Percentiles rank a stretch among this genome's conserved stretches.
These are phyloP conservation scores for Microcebus ravelobensis DNA, from an alignment of 2,113 vertebrate genomes.

Conservation along the genomic window DNA sequence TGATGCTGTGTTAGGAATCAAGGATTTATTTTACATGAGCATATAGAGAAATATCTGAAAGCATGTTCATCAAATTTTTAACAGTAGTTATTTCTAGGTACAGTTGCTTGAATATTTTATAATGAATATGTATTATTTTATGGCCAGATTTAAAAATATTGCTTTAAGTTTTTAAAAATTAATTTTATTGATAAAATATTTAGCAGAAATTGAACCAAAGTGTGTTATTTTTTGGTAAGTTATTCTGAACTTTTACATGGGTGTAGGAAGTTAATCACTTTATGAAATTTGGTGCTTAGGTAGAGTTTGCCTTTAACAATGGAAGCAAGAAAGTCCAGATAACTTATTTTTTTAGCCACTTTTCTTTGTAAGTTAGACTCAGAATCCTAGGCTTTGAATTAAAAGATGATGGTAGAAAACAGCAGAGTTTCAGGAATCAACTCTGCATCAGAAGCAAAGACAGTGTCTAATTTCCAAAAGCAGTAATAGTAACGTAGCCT, in stretches of 20 bases:
- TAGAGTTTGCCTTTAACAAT: neutral
- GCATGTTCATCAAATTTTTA: neutral
- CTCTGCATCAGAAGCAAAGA: neutral
- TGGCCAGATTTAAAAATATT: neutral
- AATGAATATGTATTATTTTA: neutral
- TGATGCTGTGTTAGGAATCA: neutral
- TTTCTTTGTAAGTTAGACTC: neutral
- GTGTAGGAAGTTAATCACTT: neutral
- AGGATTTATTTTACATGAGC: neutral
- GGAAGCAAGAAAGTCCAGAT: neutral
- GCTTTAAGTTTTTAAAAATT: neutral
- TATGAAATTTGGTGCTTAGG: neutral
- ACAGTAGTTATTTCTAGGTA: neutral
- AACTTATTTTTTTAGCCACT: neutral
- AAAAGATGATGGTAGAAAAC: neutral
- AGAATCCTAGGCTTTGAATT: neutral
- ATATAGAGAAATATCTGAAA: neutral
- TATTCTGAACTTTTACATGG: neutral
- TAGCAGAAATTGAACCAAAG: neutral
- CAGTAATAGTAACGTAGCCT: rapidly evolving
- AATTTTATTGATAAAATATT: neutral
- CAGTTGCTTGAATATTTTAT: neutral
- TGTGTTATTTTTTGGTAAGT: neutral
- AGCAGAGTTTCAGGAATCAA: neutral
- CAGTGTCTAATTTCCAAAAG: neutral